Conservation (phyloP, 2,888 invertebrate species). For the Salpingus planirostris region DNA sequence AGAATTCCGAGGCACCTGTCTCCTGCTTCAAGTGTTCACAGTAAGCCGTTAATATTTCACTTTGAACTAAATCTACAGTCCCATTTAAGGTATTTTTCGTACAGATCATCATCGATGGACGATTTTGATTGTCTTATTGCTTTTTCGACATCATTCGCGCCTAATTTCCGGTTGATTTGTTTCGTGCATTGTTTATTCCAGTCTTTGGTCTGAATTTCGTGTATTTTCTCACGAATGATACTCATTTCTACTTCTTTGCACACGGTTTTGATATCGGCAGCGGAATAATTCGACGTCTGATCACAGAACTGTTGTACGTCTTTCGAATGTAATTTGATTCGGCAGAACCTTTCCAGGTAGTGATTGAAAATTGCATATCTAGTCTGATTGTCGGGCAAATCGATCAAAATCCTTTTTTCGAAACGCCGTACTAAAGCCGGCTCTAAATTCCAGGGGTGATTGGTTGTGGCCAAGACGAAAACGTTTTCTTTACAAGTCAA, state of each 20-base stretch:
- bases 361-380: constrained; percentile 60
- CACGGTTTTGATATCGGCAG: constrained; percentile 77
- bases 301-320: not conserved
- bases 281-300: constrained; percentile 64
- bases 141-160: constrained; percentile 41
- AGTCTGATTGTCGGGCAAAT: constrained; percentile 60
- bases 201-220: constrained; percentile 11
- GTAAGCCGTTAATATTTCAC: constrained; percentile 40
- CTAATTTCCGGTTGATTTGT: constrained; percentile 10
- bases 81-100: constrained; percentile 52
- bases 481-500: constrained; percentile 55
- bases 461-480: constrained; percentile 79
- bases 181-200: not conserved
- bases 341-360: constrained; percentile 42
- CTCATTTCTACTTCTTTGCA: constrained; percentile 87
- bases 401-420: constrained; percentile 78
- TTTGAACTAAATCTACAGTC: constrained; percentile 49
- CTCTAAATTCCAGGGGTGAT: constrained; percentile 90
- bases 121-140: constrained; percentile 52
- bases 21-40: constrained; percentile 61
- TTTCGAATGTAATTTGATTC: not conserved
- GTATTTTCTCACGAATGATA: constrained; percentile 51
- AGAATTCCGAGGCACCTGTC: constrained; percentile 41
- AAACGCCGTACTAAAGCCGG: constrained; percentile 77
- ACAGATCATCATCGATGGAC: constrained; percentile 42